A percentile compares a stretch with the other conserved stretches of the same genome.
These are phyloP conservation scores for Centropristis striata DNA, from an alignment of 2,113 vertebrate species.

Conservation along the genomic window DNA sequence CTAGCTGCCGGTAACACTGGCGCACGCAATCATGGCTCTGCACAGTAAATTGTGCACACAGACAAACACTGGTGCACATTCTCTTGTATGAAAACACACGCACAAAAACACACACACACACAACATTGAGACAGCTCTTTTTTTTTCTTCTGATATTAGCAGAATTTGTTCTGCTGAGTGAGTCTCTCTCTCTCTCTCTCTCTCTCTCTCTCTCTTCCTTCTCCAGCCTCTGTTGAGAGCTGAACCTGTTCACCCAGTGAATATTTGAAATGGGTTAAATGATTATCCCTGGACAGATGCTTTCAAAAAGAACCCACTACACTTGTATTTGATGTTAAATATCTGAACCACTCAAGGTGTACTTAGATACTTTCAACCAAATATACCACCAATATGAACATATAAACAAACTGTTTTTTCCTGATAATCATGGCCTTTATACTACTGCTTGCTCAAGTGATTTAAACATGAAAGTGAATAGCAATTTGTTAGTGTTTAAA, in stretches of 20 bases:
- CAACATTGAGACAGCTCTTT: slow-evolving; percentile 51
- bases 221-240: slow-evolving; percentile 52
- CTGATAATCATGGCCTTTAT: background rate
- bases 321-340: slow-evolving; percentile 39
- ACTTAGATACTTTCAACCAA: slow-evolving; percentile 11
- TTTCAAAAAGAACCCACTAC: slow-evolving; percentile 23
- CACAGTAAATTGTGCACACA: slow-evolving; percentile 55
- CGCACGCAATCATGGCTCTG: slow-evolving; percentile 57
- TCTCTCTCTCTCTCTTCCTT: slow-evolving; percentile 1
- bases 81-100: slow-evolving; percentile 36
- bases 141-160: slow-evolving; percentile 66
- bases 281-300: slow-evolving; percentile 61
- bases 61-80: slow-evolving; percentile 50
- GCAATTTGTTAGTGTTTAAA: too few species aligned
- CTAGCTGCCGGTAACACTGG: slow-evolving; percentile 72
- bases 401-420: background rate
- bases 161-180: slow-evolving; percentile 76
- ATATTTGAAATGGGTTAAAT: slow-evolving; percentile 71
- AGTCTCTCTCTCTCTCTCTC: slow-evolving; percentile 13
- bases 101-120: slow-evolving; percentile 24
- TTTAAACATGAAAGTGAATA: too few species aligned
- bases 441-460: too few species aligned
- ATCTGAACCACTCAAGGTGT: slow-evolving; percentile 24
- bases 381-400: background rate
- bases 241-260: slow-evolving; percentile 66